Evolutionary conservation across 1,140 invertebrate genomes (phyloP), one percentile per base, ranked within the genome.

Genomic region (Zophobas morio): DNA sequence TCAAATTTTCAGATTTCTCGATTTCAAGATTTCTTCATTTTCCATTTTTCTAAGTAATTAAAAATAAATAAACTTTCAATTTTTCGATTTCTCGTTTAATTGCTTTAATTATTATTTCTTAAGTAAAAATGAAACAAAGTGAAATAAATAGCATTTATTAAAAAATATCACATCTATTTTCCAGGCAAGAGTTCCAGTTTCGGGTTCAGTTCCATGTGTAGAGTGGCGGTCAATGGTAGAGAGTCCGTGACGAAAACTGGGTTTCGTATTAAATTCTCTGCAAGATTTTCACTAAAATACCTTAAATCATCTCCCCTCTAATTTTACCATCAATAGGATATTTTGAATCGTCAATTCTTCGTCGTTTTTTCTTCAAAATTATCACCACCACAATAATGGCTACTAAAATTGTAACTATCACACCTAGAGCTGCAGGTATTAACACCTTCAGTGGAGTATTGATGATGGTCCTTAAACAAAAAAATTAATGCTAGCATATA

Each of bases 251-350:
- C 42, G 42, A 66, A 66, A 1, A 66, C 37, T 4, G 60, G 60
- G 42, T 66, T 66, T 33, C 60, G 60, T 5, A 66, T 66, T 6
- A 66, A 33, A 66, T 42, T 66, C 8, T 66, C 60, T 66, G 6
- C 2, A 66, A 66, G 6, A 8, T 20, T 34, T 54, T 54, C 33
- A 33, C 35, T 54, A 54, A 1, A 32, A 42, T 6, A 47, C 20
- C 6, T 5, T 42, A 66, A 20, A 6, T 51, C 49, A 51, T 6
- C 6, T 6, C 20, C n/a, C 2, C 49, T n/a, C 6, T 42, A 63
- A 60, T 42, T 20, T 46, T 36, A 66, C 60, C 60, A 20, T 66
- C 40, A 1, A 66, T 2, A 40, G 60, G 60, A 66, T 66, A 42
- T 0, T 66, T n/a, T n/a, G 32, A 42, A 32, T 39, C 42, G n/a